These are phyloP conservation scores for Homarus gammarus DNA, from an alignment of 2,888 invertebrate genomes.

Conservation along the genomic window DNA sequence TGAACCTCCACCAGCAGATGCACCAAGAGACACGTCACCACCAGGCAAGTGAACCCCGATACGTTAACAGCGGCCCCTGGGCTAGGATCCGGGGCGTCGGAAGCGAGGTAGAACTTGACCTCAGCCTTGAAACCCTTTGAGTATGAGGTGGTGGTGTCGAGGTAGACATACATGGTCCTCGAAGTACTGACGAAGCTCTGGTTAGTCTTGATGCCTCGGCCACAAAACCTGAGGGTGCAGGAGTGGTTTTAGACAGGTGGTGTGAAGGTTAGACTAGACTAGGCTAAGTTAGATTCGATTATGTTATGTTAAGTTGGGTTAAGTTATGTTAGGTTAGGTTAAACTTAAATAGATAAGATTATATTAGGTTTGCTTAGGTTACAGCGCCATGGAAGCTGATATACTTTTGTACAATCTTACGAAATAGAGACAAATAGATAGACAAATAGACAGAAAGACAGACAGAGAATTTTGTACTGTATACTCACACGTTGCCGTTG, in stretches of 20 bases:
- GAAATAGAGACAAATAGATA: background rate
- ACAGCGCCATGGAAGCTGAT: no score
- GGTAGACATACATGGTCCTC: background rate
- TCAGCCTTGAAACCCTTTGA: constrained; percentile 13
- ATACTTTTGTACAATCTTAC: no score
- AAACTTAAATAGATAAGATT: no score
- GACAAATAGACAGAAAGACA: background rate
- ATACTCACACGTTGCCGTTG: constrained; percentile 17
- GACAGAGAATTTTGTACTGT: background rate
- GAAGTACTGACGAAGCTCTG: constrained; percentile 17
- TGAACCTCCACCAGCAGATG: no score
- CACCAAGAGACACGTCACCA: no score
- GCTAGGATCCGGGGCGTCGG: background rate
- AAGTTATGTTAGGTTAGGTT: no score
- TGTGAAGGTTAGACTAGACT: no score
- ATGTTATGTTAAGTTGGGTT: no score
- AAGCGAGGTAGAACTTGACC: background rate
- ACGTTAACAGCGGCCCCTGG: constrained; percentile 1
- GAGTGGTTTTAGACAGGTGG: no score
- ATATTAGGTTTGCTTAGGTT: no score
- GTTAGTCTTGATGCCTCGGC: background rate
- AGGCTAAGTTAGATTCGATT: no score
- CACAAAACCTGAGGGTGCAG: background rate
- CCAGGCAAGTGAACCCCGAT: no score
- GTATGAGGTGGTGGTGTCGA: background rate